Conservation (phyloP, 2,888 invertebrate species). For the Erebia aethiops region DNA sequence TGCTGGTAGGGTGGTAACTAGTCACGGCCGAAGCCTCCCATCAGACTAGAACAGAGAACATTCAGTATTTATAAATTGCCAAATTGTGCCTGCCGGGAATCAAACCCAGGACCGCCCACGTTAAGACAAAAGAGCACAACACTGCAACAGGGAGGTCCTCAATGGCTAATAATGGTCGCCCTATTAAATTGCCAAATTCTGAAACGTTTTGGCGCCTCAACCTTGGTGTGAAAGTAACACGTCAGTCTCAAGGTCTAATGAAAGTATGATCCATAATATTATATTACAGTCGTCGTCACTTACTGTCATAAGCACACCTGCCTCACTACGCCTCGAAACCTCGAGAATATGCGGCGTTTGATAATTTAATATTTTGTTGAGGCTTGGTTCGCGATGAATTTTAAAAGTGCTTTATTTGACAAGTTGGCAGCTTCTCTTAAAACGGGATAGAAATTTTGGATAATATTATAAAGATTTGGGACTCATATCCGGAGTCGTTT, state of each 20-base stretch:
- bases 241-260: slow-evolving; percentile 14
- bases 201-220: neutral
- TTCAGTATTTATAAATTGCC: too few species aligned
- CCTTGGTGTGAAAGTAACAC: slow-evolving; percentile 4
- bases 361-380: slow-evolving; percentile 33
- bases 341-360: slow-evolving; percentile 17
- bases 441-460: neutral
- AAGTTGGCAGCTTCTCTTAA: slow-evolving; percentile 3
- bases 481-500: neutral
- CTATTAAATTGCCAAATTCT: neutral
- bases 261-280: slow-evolving; percentile 30
- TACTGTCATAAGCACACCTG: slow-evolving; percentile 37
- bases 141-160: too few species aligned
- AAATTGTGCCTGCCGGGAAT: too few species aligned
- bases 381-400: neutral
- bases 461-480: neutral
- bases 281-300: slow-evolving; percentile 37
- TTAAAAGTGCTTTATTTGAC: slow-evolving; percentile 8
- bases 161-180: too few species aligned
- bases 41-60: too few species aligned
- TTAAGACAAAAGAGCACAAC: too few species aligned
- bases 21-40: too few species aligned
- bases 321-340: slow-evolving; percentile 19
- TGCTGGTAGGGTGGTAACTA: too few species aligned
- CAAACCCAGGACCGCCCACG: too few species aligned